Evolutionary conservation across 2,888 invertebrate species (phyloP), one percentile per base, ranked within the genome.

Genomic region (Eupithecia vulgata): DNA sequence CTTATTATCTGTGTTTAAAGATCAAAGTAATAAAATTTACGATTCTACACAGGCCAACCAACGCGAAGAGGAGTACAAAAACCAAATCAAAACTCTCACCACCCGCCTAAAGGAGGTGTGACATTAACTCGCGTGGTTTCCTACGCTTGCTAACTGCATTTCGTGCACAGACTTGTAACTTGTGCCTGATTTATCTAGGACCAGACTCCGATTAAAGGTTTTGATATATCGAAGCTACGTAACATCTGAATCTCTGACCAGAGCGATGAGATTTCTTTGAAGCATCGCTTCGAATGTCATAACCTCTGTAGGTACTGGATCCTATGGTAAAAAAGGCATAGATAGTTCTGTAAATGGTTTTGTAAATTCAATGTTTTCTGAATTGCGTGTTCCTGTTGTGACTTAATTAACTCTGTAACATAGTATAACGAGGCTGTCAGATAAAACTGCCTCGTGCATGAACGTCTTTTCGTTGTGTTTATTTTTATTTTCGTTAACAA

Each of bases 11-110:
- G 34, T 34, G 34, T 34, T 6, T 70, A 67, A 62, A 62, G 59
- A 74, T 68, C 64, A 78, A 77, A 86, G 83, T 90, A 87, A 90
- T 84, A 78, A 81, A 85, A 82, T 83, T 81, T 86, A 84, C 83
- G 80, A 82, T 93, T 93, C 84, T 81, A 88, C 82, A 88, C 93
- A 99, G 99, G 99, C 99, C 95, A 98, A 99, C 96, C 99, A 99
- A 96, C 98, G 99, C 91, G 99, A 99, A 95, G 99, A 99, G 96
- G 98, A 99, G 95, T 99, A 99, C 97, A 99, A 99, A 97, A 98
- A 98, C 95, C 99, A 99, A 97, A 99, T 99, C 97, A 99, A 99
- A 97, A 98, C 98, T 95, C 96, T 99, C 95, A 98, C 98, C 95
- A 97, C 98, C 95, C 98, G 99, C 95, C 98, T 99, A 96, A 99